Evolutionary conservation across 2,888 invertebrate genomes (phyloP), one percentile per base, ranked within the genome.

Genomic region (Temnothorax unifasciatus): DNA sequence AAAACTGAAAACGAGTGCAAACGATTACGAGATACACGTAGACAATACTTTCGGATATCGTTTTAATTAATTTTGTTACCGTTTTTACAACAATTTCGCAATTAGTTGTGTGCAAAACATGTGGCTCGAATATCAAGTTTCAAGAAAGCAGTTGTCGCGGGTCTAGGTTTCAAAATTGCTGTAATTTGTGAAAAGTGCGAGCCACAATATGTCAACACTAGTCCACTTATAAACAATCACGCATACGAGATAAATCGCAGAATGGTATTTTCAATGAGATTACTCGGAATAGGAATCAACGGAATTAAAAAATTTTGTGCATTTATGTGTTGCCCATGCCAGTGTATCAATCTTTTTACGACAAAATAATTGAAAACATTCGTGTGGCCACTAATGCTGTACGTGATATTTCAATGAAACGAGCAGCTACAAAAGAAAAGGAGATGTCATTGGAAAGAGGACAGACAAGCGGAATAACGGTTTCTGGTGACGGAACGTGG

Each of bases 11-110:
- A 54, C 21, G 25, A 25, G 21, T 57, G 57, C 57, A 13, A 18
- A 25, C 3, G 57, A 57, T 25, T 57, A 57, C 25, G 57, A 57
- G 25, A 57, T 57, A 25, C 25, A 25, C 3, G 57, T 57, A 25
- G 57, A 57, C 25, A 21, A 57, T 25, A 57, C 11, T 57, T 57
- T 57, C n/a, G 57, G 57, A 3, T 57, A 57, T 57, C 57, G 57
- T 11, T 57, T 57, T n/a, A n/a, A 57, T 57, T 25, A 25, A 57
- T 21, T 57, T 57, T 57, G 6, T 57, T 18, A 6, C 50, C 8
- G 18, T 52, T 18, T 52, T 52, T 52, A n/a, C 50, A n/a, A n/a
- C 11, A 3, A 52, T 52, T n/a, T 18, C 50, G 18, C 50, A 52
- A 52, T 52, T 52, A 47, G 9, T 50, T 50, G 47, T 47, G 4